Percentiles rank a stretch among this genome's conserved stretches.
Evolutionary conservation across 2,888 invertebrate species (phyloP).

Genomic region (Brachypalpus laphriformis): DNA sequence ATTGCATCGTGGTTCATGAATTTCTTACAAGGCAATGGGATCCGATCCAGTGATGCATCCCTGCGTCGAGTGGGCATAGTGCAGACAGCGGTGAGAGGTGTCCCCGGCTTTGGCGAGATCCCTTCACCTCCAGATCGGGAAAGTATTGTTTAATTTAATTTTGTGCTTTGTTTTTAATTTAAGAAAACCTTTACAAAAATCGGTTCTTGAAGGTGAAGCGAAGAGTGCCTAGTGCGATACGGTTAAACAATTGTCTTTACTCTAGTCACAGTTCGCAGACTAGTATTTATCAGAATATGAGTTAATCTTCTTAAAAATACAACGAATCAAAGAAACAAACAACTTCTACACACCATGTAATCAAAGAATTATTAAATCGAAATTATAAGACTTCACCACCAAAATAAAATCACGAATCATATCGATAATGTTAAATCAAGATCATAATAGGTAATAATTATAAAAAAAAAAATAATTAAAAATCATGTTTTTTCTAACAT

Average conservation of each 20-base stretch:
- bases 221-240: constrained; percentile 34
- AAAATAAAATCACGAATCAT: constrained; percentile 69
- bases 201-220: constrained; percentile 52
- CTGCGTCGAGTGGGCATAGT: constrained; percentile 80
- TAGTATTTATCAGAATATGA: constrained; percentile 60
- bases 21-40: constrained; percentile 88
- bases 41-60: constrained; percentile 85
- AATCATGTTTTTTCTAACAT: constrained; percentile 19
- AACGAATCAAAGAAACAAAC: constrained; percentile 60
- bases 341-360: constrained; percentile 36
- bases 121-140: constrained; percentile 81
- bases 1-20: constrained; percentile 90
- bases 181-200: constrained; percentile 14
- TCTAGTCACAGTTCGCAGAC: constrained; percentile 70
- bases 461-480: constrained; percentile 12
- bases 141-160: constrained; percentile 81
- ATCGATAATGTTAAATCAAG: constrained; percentile 61
- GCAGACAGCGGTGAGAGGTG: constrained; percentile 80
- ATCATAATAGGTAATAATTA: constrained; percentile 48
- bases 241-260: constrained; percentile 30
- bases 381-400: constrained; percentile 73
- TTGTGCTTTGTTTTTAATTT: constrained; percentile 42
- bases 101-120: constrained; percentile 81
- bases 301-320: constrained; percentile 48
- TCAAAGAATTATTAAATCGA: constrained; percentile 69